A percentile compares a stretch with the other conserved stretches of the same genome.
phyloP scores from a whole-genome alignment of 2,888 invertebrate species.

The Drosophila picticornis region DNA sequence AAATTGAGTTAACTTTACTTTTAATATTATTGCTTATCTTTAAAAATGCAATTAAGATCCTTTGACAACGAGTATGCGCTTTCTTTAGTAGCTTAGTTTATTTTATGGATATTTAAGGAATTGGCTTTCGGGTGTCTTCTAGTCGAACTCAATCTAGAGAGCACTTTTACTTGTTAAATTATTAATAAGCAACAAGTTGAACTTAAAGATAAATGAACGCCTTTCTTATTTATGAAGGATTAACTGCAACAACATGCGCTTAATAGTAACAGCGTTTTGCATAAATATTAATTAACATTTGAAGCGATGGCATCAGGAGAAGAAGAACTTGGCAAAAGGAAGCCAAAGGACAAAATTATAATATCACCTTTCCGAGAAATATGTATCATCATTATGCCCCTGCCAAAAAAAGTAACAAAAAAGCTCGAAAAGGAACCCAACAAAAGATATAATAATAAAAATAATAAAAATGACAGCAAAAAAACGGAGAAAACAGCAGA shows the following conservation, averaged over 20 bases:
- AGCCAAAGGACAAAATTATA: conserved; percentile 25
- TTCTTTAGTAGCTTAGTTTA: neutral
- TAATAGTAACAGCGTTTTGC: conserved; percentile 26
- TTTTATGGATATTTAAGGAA: neutral
- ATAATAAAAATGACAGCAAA: conserved; percentile 23
- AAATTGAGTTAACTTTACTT: neutral
- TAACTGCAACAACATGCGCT: conserved; percentile 14
- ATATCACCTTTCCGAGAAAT: conserved; percentile 47
- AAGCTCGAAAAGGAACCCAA: neutral
- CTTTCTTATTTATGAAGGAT: conserved; percentile 5
- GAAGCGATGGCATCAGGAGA: conserved; percentile 28
- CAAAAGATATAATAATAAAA: conserved; percentile 30
- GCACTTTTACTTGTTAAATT: neutral
- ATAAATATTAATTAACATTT: conserved; percentile 57
- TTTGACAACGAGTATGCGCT: no score
- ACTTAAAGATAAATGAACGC: neutral
- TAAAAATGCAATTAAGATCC: neutral
- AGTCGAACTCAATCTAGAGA: neutral
- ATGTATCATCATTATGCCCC: conserved; percentile 49
- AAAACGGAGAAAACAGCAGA: conserved; percentile 23
- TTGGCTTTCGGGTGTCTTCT: no score
- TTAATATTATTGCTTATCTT: neutral
- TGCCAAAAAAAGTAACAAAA: conserved; percentile 9
- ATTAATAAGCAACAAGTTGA: neutral
- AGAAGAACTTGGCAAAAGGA: conserved; percentile 7